Evolutionary conservation across 2,797 vertebrate species (phyloP), one percentile per base, ranked within the genome.

Genomic region (Chaenodraco wilsoni): DNA sequence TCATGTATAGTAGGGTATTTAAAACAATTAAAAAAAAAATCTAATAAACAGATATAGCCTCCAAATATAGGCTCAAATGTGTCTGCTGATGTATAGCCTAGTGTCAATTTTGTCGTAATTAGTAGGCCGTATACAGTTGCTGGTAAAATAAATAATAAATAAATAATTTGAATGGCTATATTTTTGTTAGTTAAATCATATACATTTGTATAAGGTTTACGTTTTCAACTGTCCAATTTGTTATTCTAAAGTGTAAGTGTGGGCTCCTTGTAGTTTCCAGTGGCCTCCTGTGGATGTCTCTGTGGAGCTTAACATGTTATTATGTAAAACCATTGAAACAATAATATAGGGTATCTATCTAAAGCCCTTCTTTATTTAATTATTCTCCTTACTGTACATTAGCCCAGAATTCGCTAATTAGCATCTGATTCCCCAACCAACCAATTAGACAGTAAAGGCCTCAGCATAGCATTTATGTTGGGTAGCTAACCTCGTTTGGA

Each of bases 281-380:
- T 65, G 9, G n/a, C 4, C 2, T 79, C 80, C 85, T 70, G 51
- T 78, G 52, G 77, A 61, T 76, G 85, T 86, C 77, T 44, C 73
- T 83, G 66, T 69, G 6, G 19, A 52, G 31, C 60, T 51, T 3
- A 69, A 51, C 60, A 27, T 3, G 16, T 17, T 54, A 10, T 1
- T 3, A n/a, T 15, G 9, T 23, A 13, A 27, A 23, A 33, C 15
- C 14, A 14, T 6, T 23, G 46, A 43, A n/a, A 2, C 56, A 23
- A 23, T 3, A 41, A 17, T 3, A 12, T 10, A 10, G 7, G 3
- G 9, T 33, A 17, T 14, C 21, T 33, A 17, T 14, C 21, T n/a
- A 3, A 23, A 17, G 3, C 12, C 2, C 3, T 27, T 57, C 0
- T 27, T 17, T 19, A 13, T 58, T 31, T 48, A 1, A 33, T 27